Conservation (phyloP, 2,113 vertebrate genomes). For the Albula goreensis region DNA sequence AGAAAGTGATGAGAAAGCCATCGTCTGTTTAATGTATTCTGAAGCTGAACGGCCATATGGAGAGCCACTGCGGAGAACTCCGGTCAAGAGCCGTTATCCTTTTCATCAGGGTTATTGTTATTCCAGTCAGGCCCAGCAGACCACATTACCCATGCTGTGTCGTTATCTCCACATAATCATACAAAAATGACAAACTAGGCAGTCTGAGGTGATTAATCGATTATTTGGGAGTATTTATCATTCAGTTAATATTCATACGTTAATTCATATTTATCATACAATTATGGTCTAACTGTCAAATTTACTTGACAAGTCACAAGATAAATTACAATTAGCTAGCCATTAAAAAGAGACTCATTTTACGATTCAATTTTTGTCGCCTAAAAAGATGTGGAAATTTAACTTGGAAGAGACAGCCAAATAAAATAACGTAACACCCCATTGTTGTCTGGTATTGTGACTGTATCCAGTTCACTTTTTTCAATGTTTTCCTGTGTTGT, state of each 20-base stretch:
- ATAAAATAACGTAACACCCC: too few species aligned
- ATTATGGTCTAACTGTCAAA: background rate
- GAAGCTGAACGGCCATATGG: background rate
- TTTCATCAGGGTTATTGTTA: conserved; percentile 11
- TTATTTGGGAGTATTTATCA: background rate
- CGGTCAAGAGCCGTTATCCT: background rate
- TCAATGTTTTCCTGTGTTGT: background rate
- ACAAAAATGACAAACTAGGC: background rate
- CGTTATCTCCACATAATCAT: background rate
- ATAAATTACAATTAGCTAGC: background rate
- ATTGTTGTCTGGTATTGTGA: too few species aligned
- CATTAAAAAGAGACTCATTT: background rate
- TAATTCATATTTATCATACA: background rate
- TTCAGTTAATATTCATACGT: background rate
- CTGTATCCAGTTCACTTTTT: background rate
- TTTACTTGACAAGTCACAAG: background rate
- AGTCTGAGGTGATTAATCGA: background rate
- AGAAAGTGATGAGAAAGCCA: conserved; percentile 18
- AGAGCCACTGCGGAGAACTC: background rate
- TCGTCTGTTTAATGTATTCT: conserved; percentile 7
- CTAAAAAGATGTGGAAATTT: background rate
- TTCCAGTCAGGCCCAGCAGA: conserved; percentile 1
- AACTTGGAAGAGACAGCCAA: background rate
- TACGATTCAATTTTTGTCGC: background rate
- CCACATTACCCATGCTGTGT: background rate